Evolutionary conservation across 2,797 vertebrate genomes (phyloP).

Genomic region (Pogonophryne albipinna): DNA sequence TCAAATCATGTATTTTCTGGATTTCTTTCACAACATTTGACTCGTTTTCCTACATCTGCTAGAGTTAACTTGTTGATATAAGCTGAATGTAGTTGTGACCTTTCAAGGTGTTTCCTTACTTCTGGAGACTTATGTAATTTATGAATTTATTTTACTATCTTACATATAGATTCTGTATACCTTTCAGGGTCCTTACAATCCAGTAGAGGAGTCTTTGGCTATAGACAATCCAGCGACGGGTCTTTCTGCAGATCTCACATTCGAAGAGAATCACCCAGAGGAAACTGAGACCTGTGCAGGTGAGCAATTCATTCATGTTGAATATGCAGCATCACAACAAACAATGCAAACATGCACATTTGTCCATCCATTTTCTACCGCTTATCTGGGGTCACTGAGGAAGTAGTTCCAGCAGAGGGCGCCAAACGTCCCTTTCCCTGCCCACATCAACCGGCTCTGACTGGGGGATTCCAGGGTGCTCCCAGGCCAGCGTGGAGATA

Average conservation of each 20-base stretch:
- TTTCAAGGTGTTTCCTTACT: not conserved
- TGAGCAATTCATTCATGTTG: slow-evolving; percentile 1
- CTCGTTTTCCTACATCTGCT: not conserved
- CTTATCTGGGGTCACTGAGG: too few species aligned
- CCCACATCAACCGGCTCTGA: too few species aligned
- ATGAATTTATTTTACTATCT: not conserved
- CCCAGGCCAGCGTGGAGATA: too few species aligned
- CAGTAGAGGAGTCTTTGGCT: slow-evolving; percentile 5
- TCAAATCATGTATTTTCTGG: slow-evolving; percentile 8
- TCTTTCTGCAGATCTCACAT: not conserved
- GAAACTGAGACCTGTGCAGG: slow-evolving; percentile 21
- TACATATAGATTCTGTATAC: not conserved
- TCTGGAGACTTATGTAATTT: not conserved
- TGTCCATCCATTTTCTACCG: too few species aligned
- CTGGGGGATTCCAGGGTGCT: too few species aligned
- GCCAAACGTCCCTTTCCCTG: too few species aligned
- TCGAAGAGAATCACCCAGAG: slow-evolving; percentile 21
- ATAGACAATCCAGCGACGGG: not conserved
- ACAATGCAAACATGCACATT: not conserved
- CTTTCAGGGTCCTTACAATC: slow-evolving; percentile 7
- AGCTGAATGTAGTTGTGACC: not conserved
- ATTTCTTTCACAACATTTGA: not conserved
- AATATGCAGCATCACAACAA: not conserved
- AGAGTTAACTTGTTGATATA: not conserved
- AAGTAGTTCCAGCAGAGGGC: too few species aligned